These are phyloP conservation scores for Deroplatys truncata DNA, from an alignment of 2,888 invertebrate species.

Conservation along the genomic window DNA sequence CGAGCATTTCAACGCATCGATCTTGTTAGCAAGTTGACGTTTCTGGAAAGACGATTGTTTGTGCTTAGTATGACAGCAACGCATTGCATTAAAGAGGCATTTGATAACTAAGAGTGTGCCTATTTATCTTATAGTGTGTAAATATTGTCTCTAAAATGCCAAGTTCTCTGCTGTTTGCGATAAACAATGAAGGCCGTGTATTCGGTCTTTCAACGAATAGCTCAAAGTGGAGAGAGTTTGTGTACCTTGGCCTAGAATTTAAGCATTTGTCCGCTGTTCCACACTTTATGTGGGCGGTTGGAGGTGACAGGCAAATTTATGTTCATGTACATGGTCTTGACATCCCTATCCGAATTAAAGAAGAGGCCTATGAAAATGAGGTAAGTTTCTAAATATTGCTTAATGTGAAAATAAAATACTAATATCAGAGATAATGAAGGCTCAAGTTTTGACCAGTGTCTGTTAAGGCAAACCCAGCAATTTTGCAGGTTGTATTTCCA, in stretches of 20 bases:
- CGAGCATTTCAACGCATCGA: not conserved
- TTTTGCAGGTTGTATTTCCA: too few species aligned
- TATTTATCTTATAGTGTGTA: not conserved
- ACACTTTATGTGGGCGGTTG: conserved; percentile 88
- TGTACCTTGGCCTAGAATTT: conserved; percentile 81
- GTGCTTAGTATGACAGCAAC: not conserved
- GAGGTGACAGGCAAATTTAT: conserved; percentile 89
- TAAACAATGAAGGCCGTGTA: conserved; percentile 84
- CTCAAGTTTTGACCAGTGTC: too few species aligned
- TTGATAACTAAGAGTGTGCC: not conserved
- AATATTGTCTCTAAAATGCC: conserved; percentile 50
- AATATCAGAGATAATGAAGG: too few species aligned
- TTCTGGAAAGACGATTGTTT: not conserved
- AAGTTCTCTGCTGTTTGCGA: conserved; percentile 72
- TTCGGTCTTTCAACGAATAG: conserved; percentile 78
- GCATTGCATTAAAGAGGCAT: not conserved
- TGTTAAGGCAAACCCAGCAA: too few species aligned
- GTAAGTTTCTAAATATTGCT: conserved; percentile 41
- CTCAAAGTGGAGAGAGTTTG: conserved; percentile 80
- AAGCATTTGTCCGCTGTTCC: conserved; percentile 83
- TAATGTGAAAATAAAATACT: not conserved
- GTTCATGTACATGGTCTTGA: conserved; percentile 86
- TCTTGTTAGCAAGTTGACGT: not conserved
- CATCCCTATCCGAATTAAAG: conserved; percentile 84
- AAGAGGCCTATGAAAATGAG: conserved; percentile 90